Evolutionary conservation across 2,888 invertebrate genomes (phyloP).

Genomic region (Caenorhabditis sp.): DNA sequence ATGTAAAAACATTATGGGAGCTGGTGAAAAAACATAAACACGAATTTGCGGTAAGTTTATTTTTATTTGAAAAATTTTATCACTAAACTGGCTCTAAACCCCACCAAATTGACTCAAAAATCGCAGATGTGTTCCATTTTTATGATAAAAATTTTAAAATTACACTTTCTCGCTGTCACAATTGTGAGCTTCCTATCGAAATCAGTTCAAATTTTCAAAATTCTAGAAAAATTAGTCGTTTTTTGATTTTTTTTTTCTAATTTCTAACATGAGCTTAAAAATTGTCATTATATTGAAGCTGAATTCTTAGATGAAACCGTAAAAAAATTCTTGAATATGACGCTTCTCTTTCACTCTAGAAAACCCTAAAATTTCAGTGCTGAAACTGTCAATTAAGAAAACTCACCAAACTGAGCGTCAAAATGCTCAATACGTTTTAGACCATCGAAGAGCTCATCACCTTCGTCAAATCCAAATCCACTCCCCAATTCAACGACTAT

Average conservation of each 20-base stretch:
- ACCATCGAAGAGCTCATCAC: conserved; percentile 42
- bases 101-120: background rate
- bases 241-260: too few relatives aligned
- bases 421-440: conserved; percentile 11
- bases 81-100: background rate
- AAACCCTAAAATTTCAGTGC: background rate
- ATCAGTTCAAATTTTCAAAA: too few relatives aligned
- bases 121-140: background rate
- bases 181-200: too few relatives aligned
- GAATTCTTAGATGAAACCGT: too few relatives aligned
- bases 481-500: conserved; percentile 58
- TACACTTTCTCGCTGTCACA: too few relatives aligned
- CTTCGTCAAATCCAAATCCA: conserved; percentile 44
- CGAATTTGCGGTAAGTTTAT: conserved; percentile 19
- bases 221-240: too few relatives aligned
- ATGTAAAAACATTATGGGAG: conserved; percentile 52
- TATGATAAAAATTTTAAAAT: too few relatives aligned
- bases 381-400: background rate
- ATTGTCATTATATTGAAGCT: too few relatives aligned
- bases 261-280: too few relatives aligned
- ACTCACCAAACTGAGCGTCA: background rate
- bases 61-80: background rate
- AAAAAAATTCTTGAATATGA: too few relatives aligned
- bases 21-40: conserved; percentile 31
- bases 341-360: too few relatives aligned